Conservation (phyloP, 2,888 invertebrate genomes). For the Acanthosoma haemorrhoidale region DNA sequence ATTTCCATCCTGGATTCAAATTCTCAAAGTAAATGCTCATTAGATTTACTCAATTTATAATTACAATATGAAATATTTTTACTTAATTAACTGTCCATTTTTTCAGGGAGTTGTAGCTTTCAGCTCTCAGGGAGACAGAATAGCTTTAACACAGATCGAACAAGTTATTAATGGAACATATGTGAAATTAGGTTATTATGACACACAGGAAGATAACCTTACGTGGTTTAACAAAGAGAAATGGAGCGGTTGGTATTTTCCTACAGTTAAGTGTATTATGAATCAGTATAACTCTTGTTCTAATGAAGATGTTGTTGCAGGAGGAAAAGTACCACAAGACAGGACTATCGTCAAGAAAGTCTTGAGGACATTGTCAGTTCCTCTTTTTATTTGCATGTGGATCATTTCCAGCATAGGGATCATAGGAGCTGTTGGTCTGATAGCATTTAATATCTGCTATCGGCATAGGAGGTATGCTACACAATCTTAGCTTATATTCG, state of each 20-base stretch:
- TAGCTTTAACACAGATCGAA: slow-evolving; percentile 96
- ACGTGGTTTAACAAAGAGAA: slow-evolving; percentile 87
- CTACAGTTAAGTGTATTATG: background rate
- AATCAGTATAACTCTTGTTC: background rate
- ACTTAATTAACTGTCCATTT: background rate
- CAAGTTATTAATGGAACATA: slow-evolving; percentile 94
- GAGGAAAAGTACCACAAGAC: slow-evolving; percentile 88
- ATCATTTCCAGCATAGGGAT: slow-evolving; percentile 85
- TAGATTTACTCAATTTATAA: background rate
- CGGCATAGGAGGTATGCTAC: slow-evolving; percentile 75
- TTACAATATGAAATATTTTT: background rate
- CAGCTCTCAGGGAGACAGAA: slow-evolving; percentile 96
- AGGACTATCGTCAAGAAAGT: slow-evolving; percentile 82
- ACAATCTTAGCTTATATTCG: background rate
- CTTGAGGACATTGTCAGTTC: slow-evolving; percentile 78
- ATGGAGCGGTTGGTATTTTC: slow-evolving; percentile 69
- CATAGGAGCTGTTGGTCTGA: slow-evolving; percentile 72
- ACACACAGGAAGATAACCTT: slow-evolving; percentile 89
- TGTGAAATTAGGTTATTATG: slow-evolving; percentile 89
- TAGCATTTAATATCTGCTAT: slow-evolving; percentile 89
- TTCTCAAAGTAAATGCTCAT: background rate
- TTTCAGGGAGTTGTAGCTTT: slow-evolving; percentile 92
- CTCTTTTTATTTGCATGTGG: slow-evolving; percentile 90
- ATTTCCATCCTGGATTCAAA: background rate
- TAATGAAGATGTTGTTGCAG: too few relatives aligned